These are phyloP conservation scores for Amblyornis subalaris DNA, from an alignment of 2,113 vertebrate species.

Conservation along the genomic window DNA sequence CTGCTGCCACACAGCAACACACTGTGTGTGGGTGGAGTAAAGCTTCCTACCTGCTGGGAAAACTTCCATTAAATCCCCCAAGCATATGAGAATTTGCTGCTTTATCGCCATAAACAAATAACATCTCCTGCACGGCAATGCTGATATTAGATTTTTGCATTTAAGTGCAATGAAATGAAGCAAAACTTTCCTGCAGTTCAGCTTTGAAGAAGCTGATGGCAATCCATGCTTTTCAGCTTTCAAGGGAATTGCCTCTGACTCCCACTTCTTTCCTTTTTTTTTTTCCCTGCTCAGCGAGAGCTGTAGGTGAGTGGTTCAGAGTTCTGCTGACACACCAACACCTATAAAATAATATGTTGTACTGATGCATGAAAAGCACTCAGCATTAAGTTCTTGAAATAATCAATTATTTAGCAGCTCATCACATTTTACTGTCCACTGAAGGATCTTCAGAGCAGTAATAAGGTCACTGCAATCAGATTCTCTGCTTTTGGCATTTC, in stretches of 20 bases:
- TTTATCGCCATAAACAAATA: slow-evolving; percentile 9
- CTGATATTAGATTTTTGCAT: not conserved
- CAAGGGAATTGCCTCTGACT: not conserved
- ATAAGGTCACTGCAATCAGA: slow-evolving; percentile 42
- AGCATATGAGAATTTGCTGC: not conserved
- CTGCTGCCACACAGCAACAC: not conserved
- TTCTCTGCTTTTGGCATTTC: slow-evolving; percentile 7
- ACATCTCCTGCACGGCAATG: not conserved
- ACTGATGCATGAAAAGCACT: slow-evolving; percentile 44
- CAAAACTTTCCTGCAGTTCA: not conserved
- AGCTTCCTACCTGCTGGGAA: not conserved
- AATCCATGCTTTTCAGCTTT: not conserved
- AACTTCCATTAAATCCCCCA: not conserved
- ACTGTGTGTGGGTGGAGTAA: not conserved
- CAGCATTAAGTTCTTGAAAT: slow-evolving; percentile 43
- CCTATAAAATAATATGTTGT: slow-evolving; percentile 31
- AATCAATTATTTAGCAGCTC: slow-evolving; percentile 63
- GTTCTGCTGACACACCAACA: slow-evolving; percentile 51
- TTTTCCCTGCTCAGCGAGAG: not conserved
- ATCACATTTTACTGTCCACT: slow-evolving; percentile 45
- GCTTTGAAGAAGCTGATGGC: not conserved
- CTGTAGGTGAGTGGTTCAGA: not conserved
- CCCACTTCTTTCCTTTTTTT: not conserved
- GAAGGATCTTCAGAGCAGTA: slow-evolving; percentile 32
- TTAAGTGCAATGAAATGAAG: not conserved